phyloP scores from a whole-genome alignment of 2,797 vertebrate genomes.

The Gouania willdenowi region DNA sequence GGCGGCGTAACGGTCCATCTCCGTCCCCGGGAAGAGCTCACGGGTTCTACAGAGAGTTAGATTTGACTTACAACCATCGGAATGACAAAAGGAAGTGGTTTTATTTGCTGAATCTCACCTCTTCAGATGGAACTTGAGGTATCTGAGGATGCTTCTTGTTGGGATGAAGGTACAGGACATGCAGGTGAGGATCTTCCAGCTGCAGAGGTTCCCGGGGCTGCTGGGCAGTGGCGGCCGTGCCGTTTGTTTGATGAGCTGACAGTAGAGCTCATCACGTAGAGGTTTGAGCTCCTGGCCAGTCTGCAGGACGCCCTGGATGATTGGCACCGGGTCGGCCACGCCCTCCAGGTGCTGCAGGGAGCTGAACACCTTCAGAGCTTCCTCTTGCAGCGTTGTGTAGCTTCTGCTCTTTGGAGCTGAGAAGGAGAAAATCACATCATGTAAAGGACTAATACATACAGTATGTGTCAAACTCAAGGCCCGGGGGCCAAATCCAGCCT shows the following conservation, averaged over 20 bases:
- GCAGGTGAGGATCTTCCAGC: slow-evolving; percentile 91
- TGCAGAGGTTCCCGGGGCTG: slow-evolving; percentile 80
- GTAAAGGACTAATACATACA: too few relatives aligned
- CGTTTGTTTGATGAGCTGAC: slow-evolving; percentile 97
- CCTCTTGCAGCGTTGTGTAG: slow-evolving; percentile 90
- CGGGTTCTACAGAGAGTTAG: slow-evolving; percentile 71
- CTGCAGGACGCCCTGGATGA: slow-evolving; percentile 91
- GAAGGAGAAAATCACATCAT: background rate
- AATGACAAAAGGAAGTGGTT: background rate
- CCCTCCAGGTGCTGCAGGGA: slow-evolving; percentile 92
- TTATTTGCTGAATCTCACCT: slow-evolving; percentile 62
- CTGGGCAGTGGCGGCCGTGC: slow-evolving; percentile 80
- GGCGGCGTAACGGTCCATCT: slow-evolving; percentile 88
- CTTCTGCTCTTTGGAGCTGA: slow-evolving; percentile 82
- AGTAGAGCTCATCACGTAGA: slow-evolving; percentile 92
- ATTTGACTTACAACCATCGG: background rate
- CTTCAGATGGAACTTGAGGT: slow-evolving; percentile 95
- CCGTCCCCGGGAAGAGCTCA: slow-evolving; percentile 85
- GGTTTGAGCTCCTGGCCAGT: slow-evolving; percentile 88
- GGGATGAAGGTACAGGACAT: slow-evolving; percentile 91
- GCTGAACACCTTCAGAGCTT: slow-evolving; percentile 92
- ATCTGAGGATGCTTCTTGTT: slow-evolving; percentile 85
- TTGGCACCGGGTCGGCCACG: slow-evolving; percentile 81
- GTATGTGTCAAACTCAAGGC: too few relatives aligned
- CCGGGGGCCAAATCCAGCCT: too few relatives aligned